Evolutionary conservation across 2,797 vertebrate genomes (phyloP).

Genomic region (Semotilus atromaculatus): DNA sequence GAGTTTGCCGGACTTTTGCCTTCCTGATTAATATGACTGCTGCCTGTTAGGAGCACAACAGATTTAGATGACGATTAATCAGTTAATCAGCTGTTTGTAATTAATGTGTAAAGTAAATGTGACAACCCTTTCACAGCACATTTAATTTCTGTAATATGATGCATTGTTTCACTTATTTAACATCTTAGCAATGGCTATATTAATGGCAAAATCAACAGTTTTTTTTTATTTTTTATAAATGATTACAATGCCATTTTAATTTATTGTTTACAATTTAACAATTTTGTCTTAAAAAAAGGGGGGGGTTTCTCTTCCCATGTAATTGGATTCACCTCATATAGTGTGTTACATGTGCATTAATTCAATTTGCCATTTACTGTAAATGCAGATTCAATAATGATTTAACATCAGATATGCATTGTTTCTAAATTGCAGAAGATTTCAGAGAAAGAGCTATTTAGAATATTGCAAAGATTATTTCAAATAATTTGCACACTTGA

Average conservation of each 20-base stretch:
- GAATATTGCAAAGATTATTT: not conserved
- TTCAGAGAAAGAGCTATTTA: not conserved
- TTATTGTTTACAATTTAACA: too few relatives aligned
- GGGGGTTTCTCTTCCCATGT: too few relatives aligned
- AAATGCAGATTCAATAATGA: not conserved
- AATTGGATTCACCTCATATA: too few relatives aligned
- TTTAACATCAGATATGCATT: not conserved
- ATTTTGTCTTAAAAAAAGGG: too few relatives aligned
- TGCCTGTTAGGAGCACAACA: conserved; percentile 67
- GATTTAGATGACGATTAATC: not conserved
- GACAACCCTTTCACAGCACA: not conserved
- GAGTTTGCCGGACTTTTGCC: conserved; percentile 71
- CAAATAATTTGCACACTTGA: not conserved
- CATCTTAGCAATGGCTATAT: not conserved
- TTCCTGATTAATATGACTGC: conserved; percentile 73
- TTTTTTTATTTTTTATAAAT: too few relatives aligned
- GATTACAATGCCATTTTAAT: not conserved
- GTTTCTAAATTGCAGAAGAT: not conserved
- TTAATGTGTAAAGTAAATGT: not conserved
- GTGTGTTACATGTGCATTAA: not conserved
- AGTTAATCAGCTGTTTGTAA: too few relatives aligned
- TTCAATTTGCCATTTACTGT: not conserved
- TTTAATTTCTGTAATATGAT: not conserved
- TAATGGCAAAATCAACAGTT: not conserved
- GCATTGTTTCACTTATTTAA: not conserved